These are phyloP conservation scores for Acanthopagrus latus DNA, from an alignment of 2,797 vertebrate genomes.

Conservation along the genomic window DNA sequence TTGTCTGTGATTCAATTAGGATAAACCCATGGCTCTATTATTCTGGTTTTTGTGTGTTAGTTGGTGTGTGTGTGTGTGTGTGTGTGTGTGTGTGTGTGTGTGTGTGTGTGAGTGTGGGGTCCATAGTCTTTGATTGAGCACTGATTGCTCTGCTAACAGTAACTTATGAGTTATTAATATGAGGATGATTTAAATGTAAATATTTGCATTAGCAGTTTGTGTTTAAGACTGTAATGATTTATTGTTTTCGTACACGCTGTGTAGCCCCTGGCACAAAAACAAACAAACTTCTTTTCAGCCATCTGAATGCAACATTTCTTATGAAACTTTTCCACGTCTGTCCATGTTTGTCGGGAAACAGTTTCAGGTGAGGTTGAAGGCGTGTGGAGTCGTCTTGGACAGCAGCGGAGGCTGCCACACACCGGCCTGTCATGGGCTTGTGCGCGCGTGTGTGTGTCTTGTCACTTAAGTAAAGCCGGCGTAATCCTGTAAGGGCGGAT, in stretches of 20 bases:
- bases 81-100: not conserved
- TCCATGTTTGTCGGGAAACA: constrained; percentile 25
- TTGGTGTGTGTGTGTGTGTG: not conserved
- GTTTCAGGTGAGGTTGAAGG: fast-evolving
- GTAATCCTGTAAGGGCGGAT: constrained; percentile 86
- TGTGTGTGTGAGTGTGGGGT: not conserved
- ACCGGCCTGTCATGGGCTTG: constrained; percentile 33
- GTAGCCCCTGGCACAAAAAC: not conserved
- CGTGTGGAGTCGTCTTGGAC: constrained; percentile 12
- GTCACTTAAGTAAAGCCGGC: constrained; percentile 81
- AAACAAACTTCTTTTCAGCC: not conserved
- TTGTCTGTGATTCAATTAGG: constrained; percentile 6
- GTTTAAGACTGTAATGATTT: not conserved
- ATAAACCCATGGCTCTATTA: constrained; percentile 25
- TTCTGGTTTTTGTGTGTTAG: not conserved
- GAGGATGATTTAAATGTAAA: not conserved
- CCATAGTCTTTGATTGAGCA: not conserved
- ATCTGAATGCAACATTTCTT: constrained; percentile 1
- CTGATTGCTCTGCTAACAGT: not conserved
- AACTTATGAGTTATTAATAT: not conserved
- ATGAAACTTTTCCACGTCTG: not conserved
- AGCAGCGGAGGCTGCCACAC: constrained; percentile 10
- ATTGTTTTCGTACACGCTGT: not conserved
- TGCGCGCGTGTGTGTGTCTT: constrained; percentile 60
- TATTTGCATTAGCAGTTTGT: not conserved